Evolutionary conservation across 2,888 invertebrate genomes (phyloP).

Genomic region (Drosophila subsilvestris): DNA sequence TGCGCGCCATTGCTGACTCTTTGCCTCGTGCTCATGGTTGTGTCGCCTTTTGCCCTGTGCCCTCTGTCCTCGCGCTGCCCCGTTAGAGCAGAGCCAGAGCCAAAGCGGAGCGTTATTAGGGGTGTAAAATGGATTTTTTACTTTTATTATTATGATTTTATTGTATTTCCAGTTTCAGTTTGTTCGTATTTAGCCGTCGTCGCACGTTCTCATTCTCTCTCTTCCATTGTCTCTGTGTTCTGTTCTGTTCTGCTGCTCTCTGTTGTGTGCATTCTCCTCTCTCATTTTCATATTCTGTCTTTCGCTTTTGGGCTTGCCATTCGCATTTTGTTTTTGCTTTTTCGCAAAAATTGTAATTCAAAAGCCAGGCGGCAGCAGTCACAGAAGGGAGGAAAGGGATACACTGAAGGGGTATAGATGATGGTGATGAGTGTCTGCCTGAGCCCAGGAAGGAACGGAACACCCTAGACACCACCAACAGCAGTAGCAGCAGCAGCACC

Average conservation of each 20-base stretch:
- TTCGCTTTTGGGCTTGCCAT: constrained; percentile 65
- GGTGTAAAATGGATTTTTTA: constrained; percentile 81
- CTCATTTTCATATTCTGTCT: constrained; percentile 54
- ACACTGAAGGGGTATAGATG: constrained; percentile 22
- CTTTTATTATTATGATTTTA: constrained; percentile 81
- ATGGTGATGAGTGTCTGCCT: constrained; percentile 31
- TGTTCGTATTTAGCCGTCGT: constrained; percentile 33
- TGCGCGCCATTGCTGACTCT: constrained; percentile 20
- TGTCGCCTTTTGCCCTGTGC: constrained; percentile 49
- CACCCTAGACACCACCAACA: constrained; percentile 18
- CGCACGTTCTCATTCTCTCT: constrained; percentile 51
- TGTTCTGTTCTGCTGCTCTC: constrained; percentile 31
- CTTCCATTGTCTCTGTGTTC: constrained; percentile 19
- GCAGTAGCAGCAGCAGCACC: constrained; percentile 1
- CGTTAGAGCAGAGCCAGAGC: background rate
- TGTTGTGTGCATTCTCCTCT: constrained; percentile 27
- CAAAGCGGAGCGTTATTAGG: constrained; percentile 66
- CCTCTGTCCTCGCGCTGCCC: constrained; percentile 33
- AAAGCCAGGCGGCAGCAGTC: constrained; percentile 37
- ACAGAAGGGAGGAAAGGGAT: constrained; percentile 14
- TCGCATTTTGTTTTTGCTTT: constrained; percentile 65
- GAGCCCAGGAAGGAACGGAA: constrained; percentile 1
- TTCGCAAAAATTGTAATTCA: constrained; percentile 71
- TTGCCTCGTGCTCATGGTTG: constrained; percentile 44
- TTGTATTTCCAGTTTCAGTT: constrained; percentile 74